Conservation (phyloP, 2,113 vertebrate genomes). For the Caranx melampygus region DNA sequence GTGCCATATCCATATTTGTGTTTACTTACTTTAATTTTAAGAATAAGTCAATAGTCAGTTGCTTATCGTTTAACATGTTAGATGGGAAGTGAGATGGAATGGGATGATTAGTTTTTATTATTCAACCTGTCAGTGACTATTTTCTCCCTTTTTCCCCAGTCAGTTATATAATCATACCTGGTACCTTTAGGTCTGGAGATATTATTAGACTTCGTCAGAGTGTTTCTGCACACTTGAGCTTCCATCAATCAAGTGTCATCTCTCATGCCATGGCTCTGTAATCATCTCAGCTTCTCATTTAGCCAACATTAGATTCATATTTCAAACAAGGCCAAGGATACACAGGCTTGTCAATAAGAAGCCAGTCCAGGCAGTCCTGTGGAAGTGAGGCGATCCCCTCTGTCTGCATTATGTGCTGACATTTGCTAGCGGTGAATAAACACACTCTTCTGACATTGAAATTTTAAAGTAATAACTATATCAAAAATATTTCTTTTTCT, state of each 20-base stretch:
- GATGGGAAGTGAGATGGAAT: background rate
- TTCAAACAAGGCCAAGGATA: slow-evolving; percentile 26
- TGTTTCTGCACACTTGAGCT: slow-evolving; percentile 2
- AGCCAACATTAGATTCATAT: slow-evolving; percentile 9
- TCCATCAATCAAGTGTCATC: background rate
- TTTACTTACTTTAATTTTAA: too few relatives aligned
- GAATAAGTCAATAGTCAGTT: too few relatives aligned
- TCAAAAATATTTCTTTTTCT: too few relatives aligned
- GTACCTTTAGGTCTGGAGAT: background rate
- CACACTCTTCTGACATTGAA: too few relatives aligned
- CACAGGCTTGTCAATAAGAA: slow-evolving; percentile 29
- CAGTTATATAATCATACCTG: background rate
- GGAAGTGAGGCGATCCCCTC: accelerated
- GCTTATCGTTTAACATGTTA: background rate
- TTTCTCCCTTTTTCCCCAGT: background rate
- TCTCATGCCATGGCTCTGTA: slow-evolving; percentile 11
- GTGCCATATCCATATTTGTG: too few relatives aligned
- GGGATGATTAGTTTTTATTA: background rate
- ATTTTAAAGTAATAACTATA: too few relatives aligned
- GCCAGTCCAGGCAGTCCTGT: background rate
- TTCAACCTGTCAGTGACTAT: too few relatives aligned
- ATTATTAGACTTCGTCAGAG: background rate
- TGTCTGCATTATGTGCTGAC: too few relatives aligned
- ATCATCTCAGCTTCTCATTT: slow-evolving; percentile 41
- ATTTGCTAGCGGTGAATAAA: too few relatives aligned